A percentile compares a stretch with the other conserved stretches of the same genome.
Evolutionary conservation across 2,888 invertebrate species (phyloP).

Genomic region (Drosophila mercatorum): DNA sequence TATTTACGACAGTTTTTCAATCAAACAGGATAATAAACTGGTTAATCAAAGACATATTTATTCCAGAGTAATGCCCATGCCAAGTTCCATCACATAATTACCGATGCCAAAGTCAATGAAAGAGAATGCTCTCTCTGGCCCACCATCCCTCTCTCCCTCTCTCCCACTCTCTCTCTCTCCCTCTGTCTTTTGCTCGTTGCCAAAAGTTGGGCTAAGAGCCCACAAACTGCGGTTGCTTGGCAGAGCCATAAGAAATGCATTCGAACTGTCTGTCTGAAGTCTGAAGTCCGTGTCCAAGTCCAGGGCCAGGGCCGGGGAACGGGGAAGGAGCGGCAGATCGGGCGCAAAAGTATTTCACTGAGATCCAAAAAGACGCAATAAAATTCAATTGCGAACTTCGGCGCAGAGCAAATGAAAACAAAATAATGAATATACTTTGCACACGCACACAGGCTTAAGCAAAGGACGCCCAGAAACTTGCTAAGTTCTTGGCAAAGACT

Average conservation of each 20-base stretch:
- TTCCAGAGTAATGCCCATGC: slow-evolving; percentile 5
- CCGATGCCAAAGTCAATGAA: slow-evolving; percentile 59
- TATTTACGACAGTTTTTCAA: background rate
- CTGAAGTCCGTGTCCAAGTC: slow-evolving; percentile 1
- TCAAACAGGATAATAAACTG: slow-evolving; percentile 3
- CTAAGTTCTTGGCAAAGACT: slow-evolving; percentile 63
- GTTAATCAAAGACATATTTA: slow-evolving; percentile 7
- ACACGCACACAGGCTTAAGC: slow-evolving; percentile 38
- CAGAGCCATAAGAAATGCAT: slow-evolving; percentile 18
- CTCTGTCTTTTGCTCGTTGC: background rate
- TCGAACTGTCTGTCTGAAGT: slow-evolving; percentile 24
- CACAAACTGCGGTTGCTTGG: slow-evolving; percentile 37
- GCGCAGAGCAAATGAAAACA: slow-evolving; percentile 65
- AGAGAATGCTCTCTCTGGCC: too few species aligned
- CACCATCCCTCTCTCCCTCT: background rate
- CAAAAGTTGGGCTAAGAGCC: slow-evolving; percentile 30
- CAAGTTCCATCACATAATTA: slow-evolving; percentile 46
- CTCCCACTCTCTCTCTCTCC: background rate
- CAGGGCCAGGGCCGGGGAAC: background rate
- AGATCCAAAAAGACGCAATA: slow-evolving; percentile 66
- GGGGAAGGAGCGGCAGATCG: background rate
- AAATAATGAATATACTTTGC: slow-evolving; percentile 71
- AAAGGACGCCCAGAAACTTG: slow-evolving; percentile 68
- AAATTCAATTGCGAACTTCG: slow-evolving; percentile 78
- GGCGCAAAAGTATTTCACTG: slow-evolving; percentile 49